phyloP scores from a whole-genome alignment of 2,797 vertebrate genomes.

The Sebastes trivittatus region DNA sequence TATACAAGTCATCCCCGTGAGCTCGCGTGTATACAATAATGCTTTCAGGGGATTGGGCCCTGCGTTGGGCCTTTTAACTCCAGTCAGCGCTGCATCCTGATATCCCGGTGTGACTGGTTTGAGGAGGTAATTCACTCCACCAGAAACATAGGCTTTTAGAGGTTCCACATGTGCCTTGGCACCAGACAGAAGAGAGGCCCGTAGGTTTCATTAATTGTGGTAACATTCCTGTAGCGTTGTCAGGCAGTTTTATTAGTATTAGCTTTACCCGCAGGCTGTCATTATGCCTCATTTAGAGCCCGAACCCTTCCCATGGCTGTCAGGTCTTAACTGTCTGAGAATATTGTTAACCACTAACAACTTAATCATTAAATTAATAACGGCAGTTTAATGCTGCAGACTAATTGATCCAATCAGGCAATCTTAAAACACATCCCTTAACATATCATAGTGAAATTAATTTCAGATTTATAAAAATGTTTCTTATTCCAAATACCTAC shows the following conservation, averaged over 20 bases:
- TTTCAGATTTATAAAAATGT: not conserved
- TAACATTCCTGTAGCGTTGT: slow-evolving; percentile 78
- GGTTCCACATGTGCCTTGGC: slow-evolving; percentile 87
- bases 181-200: slow-evolving; percentile 81
- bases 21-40: slow-evolving; percentile 72
- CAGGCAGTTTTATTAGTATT: slow-evolving; percentile 76
- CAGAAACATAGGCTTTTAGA: slow-evolving; percentile 83
- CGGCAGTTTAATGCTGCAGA: slow-evolving; percentile 28
- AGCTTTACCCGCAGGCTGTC: slow-evolving; percentile 74
- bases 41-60: slow-evolving; percentile 65
- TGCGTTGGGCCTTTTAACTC: slow-evolving; percentile 69
- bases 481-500: not conserved
- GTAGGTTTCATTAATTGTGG: slow-evolving; percentile 83
- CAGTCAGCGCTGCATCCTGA: slow-evolving; percentile 75
- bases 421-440: slow-evolving; percentile 23
- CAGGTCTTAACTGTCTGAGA: slow-evolving; percentile 53
- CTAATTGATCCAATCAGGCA: slow-evolving; percentile 45
- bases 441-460: not conserved
- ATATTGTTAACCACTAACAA: slow-evolving; percentile 56
- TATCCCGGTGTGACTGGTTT: slow-evolving; percentile 72
- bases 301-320: slow-evolving; percentile 66
- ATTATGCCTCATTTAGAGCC: slow-evolving; percentile 77
- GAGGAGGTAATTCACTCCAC: slow-evolving; percentile 77
- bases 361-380: slow-evolving; percentile 57
- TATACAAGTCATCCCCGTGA: slow-evolving; percentile 61